phyloP scores from a whole-genome alignment of 2,888 invertebrate species.

The Baronia brevicornis region DNA sequence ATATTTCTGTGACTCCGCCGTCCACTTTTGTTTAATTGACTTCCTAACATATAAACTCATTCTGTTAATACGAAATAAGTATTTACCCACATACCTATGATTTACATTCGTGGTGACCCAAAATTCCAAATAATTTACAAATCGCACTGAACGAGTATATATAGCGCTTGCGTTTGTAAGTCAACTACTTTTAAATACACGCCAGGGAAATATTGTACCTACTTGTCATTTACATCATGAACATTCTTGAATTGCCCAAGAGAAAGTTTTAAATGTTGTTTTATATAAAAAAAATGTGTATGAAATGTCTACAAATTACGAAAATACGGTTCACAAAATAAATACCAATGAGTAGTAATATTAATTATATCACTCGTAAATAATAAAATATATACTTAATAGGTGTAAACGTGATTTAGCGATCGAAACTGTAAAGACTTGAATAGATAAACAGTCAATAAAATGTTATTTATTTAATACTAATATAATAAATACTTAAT shows the following conservation, averaged over 20 bases:
- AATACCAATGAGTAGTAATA: neutral
- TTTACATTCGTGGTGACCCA: conserved; percentile 31
- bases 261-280: conserved; percentile 16
- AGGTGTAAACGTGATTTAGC: conserved; percentile 4
- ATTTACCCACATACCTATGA: conserved; percentile 23
- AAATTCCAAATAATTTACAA: conserved; percentile 31
- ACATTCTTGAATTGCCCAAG: conserved; percentile 18
- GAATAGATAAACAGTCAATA: conserved; percentile 2
- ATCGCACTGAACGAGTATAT: conserved; percentile 26
- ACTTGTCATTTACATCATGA: conserved; percentile 20
- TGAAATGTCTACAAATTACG: conserved; percentile 11
- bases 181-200: conserved; percentile 24
- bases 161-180: conserved; percentile 18
- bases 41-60: conserved; percentile 28
- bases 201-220: conserved; percentile 8
- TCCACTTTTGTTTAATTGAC: conserved; percentile 36
- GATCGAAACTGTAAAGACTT: neutral
- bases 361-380: neutral
- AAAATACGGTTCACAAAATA: neutral
- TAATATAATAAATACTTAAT: conserved; percentile 1
- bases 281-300: conserved; percentile 13
- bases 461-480: conserved; percentile 3
- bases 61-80: conserved; percentile 17
- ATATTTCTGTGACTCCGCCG: conserved; percentile 21
- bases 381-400: conserved; percentile 3